Evolutionary conservation across 1,140 invertebrate genomes (phyloP).

Genomic region (Drosophila gunungcola): DNA sequence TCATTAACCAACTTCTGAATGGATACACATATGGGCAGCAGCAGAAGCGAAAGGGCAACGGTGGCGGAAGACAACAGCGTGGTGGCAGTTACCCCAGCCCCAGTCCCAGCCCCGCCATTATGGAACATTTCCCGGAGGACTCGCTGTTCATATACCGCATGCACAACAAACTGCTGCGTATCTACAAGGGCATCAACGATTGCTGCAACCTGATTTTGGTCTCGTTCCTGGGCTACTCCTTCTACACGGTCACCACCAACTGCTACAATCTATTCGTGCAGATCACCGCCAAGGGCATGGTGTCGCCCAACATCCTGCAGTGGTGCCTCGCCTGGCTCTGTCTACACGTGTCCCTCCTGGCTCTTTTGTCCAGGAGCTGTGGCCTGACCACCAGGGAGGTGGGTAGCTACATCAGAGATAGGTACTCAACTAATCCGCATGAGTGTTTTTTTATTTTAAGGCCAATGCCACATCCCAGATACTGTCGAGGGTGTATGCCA

Average conservation of each 20-base stretch:
- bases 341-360: slow-evolving; percentile 64
- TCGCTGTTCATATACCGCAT: slow-evolving; percentile 78
- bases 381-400: slow-evolving; percentile 75
- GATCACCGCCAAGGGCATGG: slow-evolving; percentile 67
- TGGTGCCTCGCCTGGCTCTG: slow-evolving; percentile 72
- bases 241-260: slow-evolving; percentile 83
- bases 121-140: slow-evolving; percentile 75
- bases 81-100: neutral
- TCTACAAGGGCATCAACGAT: slow-evolving; percentile 77
- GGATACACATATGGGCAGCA: slow-evolving; percentile 69
- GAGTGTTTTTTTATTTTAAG: slow-evolving; percentile 41
- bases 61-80: slow-evolving; percentile 3
- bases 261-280: slow-evolving; percentile 82
- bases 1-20: slow-evolving; percentile 66
- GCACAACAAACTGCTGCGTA: slow-evolving; percentile 76
- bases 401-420: slow-evolving; percentile 1
- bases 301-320: slow-evolving; percentile 70
- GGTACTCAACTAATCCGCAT: slow-evolving; percentile 12
- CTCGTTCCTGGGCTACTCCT: slow-evolving; percentile 79
- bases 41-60: slow-evolving; percentile 15
- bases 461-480: slow-evolving; percentile 78
- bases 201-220: slow-evolving; percentile 79
- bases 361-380: slow-evolving; percentile 67
- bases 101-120: slow-evolving; percentile 15
- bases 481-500: slow-evolving; percentile 74